phyloP scores from a whole-genome alignment of 2,888 invertebrate genomes.

The Nebria brevicollis region DNA sequence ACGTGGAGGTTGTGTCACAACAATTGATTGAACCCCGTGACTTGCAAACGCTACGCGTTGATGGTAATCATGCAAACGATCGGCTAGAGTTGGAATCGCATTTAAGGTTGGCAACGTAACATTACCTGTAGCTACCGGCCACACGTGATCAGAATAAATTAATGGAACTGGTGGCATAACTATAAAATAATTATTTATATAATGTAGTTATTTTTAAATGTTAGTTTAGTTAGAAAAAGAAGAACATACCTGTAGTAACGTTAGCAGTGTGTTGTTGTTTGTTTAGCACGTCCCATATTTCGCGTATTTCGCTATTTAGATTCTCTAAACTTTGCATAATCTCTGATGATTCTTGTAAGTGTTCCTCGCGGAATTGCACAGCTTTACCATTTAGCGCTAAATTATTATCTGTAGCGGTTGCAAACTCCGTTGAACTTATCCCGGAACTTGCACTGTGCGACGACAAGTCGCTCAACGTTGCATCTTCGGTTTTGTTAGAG shows the following conservation, averaged over 20 bases:
- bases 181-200: conserved; percentile 48
- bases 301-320: conserved; percentile 75
- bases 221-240: no score
- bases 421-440: conserved; percentile 75
- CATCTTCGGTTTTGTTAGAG: conserved; percentile 65
- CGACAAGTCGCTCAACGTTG: conserved; percentile 74
- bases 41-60: conserved; percentile 64
- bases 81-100: conserved; percentile 64
- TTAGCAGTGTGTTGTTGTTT: conserved; percentile 68
- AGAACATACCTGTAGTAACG: conserved; percentile 62
- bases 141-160: conserved; percentile 68
- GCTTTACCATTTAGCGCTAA: conserved; percentile 52
- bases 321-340: conserved; percentile 77
- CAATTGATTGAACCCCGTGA: conserved; percentile 63
- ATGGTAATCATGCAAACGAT: conserved; percentile 67
- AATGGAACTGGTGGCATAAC: conserved; percentile 63
- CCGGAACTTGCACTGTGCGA: conserved; percentile 71
- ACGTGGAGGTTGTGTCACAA: conserved; percentile 60
- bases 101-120: conserved; percentile 58
- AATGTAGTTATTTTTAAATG: no score
- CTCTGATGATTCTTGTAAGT: conserved; percentile 73
- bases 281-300: conserved; percentile 74
- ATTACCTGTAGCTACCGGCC: conserved; percentile 62
- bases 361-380: conserved; percentile 59
- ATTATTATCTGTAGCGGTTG: conserved; percentile 65